phyloP scores from a whole-genome alignment of 1,140 invertebrate species.

The Drosophila trapezifrons region DNA sequence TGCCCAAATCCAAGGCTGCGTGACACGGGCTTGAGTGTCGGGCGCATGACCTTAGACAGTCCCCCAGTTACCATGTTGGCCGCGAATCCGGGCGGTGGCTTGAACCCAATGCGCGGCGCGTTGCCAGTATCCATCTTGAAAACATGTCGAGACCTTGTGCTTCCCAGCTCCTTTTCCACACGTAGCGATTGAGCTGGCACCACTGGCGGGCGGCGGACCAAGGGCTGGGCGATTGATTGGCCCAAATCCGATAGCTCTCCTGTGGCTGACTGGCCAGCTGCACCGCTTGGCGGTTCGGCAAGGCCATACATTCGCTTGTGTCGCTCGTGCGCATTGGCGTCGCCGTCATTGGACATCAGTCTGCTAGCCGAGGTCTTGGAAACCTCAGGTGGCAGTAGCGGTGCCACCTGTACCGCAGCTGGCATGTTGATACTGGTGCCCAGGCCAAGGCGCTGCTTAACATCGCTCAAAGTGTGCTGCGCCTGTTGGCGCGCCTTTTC shows the following conservation, averaged over 20 bases:
- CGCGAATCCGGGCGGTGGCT: background rate
- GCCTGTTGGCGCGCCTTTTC: conserved; percentile 89
- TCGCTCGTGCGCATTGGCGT: conserved; percentile 41
- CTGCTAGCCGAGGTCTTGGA: conserved; percentile 48
- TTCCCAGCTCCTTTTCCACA: conserved; percentile 50
- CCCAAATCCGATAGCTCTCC: background rate
- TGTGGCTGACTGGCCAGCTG: conserved; percentile 26
- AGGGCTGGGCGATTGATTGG: background rate
- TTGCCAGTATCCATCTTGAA: conserved; percentile 59
- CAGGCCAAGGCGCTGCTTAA: conserved; percentile 88
- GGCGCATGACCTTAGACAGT: background rate
- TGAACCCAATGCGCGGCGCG: conserved; percentile 54
- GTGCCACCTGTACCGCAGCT: conserved; percentile 43
- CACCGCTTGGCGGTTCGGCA: conserved; percentile 8
- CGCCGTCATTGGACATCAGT: conserved; percentile 25
- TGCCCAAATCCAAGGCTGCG: conserved; percentile 33
- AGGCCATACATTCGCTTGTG: conserved; percentile 36
- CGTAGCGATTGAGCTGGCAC: conserved; percentile 58
- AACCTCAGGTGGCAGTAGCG: conserved; percentile 40
- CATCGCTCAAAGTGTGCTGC: conserved; percentile 88
- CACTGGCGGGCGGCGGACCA: conserved; percentile 25
- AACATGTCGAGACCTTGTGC: conserved; percentile 17
- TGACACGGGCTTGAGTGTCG: background rate
- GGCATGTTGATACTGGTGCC: conserved; percentile 53
- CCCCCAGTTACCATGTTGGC: background rate